Conservation (phyloP, 2,888 invertebrate genomes). For the Megalurothrips usitatus region DNA sequence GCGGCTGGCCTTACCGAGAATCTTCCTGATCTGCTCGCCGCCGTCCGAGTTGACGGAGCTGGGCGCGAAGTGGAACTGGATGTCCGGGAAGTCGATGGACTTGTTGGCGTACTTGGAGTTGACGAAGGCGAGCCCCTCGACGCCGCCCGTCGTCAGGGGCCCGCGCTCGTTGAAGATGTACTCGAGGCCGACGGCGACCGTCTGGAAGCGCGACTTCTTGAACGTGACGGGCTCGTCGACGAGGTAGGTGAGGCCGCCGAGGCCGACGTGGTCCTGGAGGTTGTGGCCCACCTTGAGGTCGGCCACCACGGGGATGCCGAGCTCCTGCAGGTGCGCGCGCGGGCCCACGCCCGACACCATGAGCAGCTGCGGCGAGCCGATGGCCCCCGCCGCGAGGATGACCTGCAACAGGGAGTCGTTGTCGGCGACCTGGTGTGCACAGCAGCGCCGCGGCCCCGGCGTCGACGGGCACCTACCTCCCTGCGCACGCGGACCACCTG, state of each 20-base stretch:
- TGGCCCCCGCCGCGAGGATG: constrained; percentile 79
- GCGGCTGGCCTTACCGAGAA: constrained; percentile 49
- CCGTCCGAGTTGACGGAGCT: constrained; percentile 80
- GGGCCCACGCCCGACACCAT: constrained; percentile 87
- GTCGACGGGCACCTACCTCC: constrained; percentile 47
- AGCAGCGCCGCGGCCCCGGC: too few relatives aligned
- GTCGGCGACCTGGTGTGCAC: too few relatives aligned
- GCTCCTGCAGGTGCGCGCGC: constrained; percentile 64
- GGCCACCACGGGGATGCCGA: constrained; percentile 67
- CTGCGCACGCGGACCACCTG: constrained; percentile 66
- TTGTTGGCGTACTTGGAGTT: constrained; percentile 81
- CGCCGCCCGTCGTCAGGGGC: constrained; percentile 77
- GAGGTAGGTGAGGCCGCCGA: constrained; percentile 78
- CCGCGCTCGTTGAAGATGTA: constrained; percentile 76
- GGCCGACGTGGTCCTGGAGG: constrained; percentile 81
- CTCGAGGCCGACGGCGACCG: constrained; percentile 70
- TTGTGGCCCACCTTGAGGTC: constrained; percentile 71
- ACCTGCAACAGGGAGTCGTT: constrained; percentile 46
- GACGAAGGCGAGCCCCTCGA: constrained; percentile 82
- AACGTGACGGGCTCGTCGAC: constrained; percentile 76
- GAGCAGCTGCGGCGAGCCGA: constrained; percentile 82
- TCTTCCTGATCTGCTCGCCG: constrained; percentile 71
- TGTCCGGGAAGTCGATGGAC: constrained; percentile 73
- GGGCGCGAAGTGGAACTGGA: constrained; percentile 82
- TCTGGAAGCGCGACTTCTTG: constrained; percentile 71